phyloP scores from a whole-genome alignment of 2,888 invertebrate genomes.

The Chydorus sphaericus region DNA sequence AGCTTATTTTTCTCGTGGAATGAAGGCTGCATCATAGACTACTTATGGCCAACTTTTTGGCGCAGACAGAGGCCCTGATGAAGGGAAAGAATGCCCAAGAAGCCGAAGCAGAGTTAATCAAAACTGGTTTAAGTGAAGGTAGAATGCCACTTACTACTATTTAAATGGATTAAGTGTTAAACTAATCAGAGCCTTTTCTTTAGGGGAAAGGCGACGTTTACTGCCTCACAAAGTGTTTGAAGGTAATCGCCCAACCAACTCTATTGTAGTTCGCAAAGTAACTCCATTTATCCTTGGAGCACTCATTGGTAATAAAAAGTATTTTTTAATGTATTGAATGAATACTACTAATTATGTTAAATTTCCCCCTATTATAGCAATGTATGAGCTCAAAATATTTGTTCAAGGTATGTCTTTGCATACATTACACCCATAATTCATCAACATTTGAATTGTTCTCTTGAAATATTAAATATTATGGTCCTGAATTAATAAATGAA shows the following conservation, averaged over 20 bases:
- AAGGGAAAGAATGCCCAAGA: constrained; percentile 49
- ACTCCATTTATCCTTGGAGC: constrained; percentile 87
- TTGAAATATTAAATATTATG: too few species aligned
- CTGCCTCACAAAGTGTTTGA: constrained; percentile 92
- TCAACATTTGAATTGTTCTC: too few species aligned
- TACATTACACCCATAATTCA: too few species aligned
- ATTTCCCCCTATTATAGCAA: constrained; percentile 43
- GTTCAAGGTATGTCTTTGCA: too few species aligned
- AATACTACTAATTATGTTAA: too few species aligned
- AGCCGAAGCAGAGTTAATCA: constrained; percentile 64
- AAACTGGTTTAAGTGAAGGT: constrained; percentile 56
- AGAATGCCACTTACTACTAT: too few species aligned
- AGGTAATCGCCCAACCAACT: constrained; percentile 95
- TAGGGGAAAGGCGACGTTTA: constrained; percentile 41
- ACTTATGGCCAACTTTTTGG: constrained; percentile 88
- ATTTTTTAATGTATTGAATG: too few species aligned
- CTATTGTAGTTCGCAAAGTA: constrained; percentile 77
- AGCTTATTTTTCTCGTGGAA: too few species aligned
- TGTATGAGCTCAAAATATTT: constrained; percentile 99
- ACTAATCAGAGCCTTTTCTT: background rate
- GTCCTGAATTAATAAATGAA: too few species aligned
- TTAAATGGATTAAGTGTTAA: too few species aligned
- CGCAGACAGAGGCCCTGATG: constrained; percentile 98
- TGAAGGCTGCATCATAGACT: constrained; percentile 31
- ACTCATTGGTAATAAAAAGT: constrained; percentile 81